Evolutionary conservation across 2,113 vertebrate species (phyloP), one percentile per base, ranked within the genome.

Genomic region (Hemicordylus capensis): DNA sequence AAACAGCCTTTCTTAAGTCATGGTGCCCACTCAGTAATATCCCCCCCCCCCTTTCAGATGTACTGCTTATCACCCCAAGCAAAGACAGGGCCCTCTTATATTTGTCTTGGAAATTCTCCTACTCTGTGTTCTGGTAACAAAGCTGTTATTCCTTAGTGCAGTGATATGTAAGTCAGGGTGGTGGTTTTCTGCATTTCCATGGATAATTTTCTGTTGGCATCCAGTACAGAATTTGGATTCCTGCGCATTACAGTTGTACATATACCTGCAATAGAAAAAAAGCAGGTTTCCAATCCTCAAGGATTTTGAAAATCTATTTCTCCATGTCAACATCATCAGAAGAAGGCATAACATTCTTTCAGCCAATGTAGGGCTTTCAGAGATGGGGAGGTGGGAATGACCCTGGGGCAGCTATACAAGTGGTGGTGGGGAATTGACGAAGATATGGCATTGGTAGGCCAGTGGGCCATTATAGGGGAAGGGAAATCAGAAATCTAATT

Each of bases 1-100:
- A 94, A 94, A 89, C 83, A 89, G 66, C 24, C 80, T 90, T 80
- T 90, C 86, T 93, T 51, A 90, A 93, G 90, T 39, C 26, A 83
- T 75, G 19, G 69, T 34, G 90, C 85, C 90, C 90, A 81, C 83
- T 89, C 79, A 76, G 61, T 85, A 1, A 54, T 73, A 61, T 78
- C 70, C 51, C 7, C 7, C 39, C 1, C 3, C 1, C 10, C 3
- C n/a, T 86, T 80, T 87, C 20, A 24, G 89, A 88, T 92, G 92
- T 92, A 83, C 58, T 92, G 63, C 90, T 93, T 93, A 90, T 88
- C 83, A 91, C 64, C 59, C 76, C 84, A 76, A 44, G 79, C 42
- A 91, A 58, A 73, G 58, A 87, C 37, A 44, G 87, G 58, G 17
- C 1, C 74, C 77, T 79, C 73, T 20, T 76, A 77, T 61, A 84